A percentile compares a stretch with the other conserved stretches of the same genome.
These are phyloP conservation scores for Phenacoccus solenopsis DNA, from an alignment of 1,140 invertebrate genomes.

Conservation along the genomic window DNA sequence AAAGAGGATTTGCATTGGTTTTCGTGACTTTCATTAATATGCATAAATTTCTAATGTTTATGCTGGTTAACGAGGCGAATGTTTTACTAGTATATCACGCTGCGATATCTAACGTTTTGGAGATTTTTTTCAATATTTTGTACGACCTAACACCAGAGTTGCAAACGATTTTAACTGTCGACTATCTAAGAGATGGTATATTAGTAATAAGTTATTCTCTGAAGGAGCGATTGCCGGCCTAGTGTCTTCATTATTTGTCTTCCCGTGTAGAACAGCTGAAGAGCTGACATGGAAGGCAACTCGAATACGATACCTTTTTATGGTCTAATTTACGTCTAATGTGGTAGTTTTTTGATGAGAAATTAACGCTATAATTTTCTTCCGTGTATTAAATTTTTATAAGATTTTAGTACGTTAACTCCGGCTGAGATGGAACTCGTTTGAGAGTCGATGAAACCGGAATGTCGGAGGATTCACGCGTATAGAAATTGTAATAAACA, in stretches of 20 bases:
- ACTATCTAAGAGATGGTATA: not conserved
- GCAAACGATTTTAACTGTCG: not conserved
- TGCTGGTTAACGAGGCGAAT: not conserved
- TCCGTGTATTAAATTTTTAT: not conserved
- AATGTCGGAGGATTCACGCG: not conserved
- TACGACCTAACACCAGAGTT: not conserved
- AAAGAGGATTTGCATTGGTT: too few relatives aligned
- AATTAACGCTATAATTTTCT: not conserved
- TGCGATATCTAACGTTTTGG: not conserved
- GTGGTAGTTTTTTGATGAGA: not conserved
- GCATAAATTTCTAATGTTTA: too few relatives aligned
- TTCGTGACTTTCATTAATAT: too few relatives aligned
- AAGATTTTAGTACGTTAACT: not conserved
- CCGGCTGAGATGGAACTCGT: too few relatives aligned
- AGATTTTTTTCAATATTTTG: not conserved
- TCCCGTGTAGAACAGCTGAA: not conserved
- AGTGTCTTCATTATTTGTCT: slow-evolving; percentile 2
- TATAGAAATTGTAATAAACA: not conserved
- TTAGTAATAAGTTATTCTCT: not conserved
- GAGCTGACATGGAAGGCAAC: not conserved
- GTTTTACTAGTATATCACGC: not conserved
- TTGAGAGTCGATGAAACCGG: not conserved
- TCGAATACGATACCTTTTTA: not conserved
- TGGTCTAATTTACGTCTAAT: not conserved
- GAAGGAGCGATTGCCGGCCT: not conserved